Conservation (phyloP, 2,797 vertebrate genomes). For the Acridotheres tristis region DNA sequence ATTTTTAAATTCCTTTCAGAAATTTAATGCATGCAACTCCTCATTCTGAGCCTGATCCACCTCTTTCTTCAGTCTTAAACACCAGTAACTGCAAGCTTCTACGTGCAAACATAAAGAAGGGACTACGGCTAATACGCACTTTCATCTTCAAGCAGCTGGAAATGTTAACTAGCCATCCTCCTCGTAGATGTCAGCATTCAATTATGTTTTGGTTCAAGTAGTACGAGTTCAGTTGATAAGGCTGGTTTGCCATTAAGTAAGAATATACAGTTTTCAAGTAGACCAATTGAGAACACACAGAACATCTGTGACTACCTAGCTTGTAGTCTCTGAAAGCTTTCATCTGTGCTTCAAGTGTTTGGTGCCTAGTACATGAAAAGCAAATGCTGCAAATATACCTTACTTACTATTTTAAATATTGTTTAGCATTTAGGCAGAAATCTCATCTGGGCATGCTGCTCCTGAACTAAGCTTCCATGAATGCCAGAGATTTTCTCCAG, state of each 20-base stretch:
- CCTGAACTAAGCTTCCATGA: background rate
- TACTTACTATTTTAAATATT: background rate
- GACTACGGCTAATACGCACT: background rate
- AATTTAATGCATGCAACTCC: slow-evolving; percentile 29
- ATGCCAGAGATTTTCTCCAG: background rate
- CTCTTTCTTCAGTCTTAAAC: slow-evolving; percentile 1
- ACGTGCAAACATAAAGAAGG: slow-evolving; percentile 29
- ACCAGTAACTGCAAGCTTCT: background rate
- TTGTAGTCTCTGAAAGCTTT: background rate
- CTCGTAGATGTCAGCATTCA: background rate
- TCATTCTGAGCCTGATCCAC: background rate
- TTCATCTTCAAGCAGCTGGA: slow-evolving; percentile 39
- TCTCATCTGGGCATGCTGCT: background rate
- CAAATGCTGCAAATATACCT: background rate
- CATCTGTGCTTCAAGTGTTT: background rate
- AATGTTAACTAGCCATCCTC: background rate
- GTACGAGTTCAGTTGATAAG: slow-evolving; percentile 19
- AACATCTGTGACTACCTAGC: background rate
- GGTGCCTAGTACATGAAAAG: background rate
- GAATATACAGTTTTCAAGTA: background rate
- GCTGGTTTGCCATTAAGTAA: background rate
- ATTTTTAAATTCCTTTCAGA: background rate
- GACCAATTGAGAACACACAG: background rate
- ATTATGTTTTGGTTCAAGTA: slow-evolving; percentile 17
- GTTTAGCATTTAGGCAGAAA: background rate